Evolutionary conservation across 2,888 invertebrate genomes (phyloP).

Genomic region (Chorisops tibialis): DNA sequence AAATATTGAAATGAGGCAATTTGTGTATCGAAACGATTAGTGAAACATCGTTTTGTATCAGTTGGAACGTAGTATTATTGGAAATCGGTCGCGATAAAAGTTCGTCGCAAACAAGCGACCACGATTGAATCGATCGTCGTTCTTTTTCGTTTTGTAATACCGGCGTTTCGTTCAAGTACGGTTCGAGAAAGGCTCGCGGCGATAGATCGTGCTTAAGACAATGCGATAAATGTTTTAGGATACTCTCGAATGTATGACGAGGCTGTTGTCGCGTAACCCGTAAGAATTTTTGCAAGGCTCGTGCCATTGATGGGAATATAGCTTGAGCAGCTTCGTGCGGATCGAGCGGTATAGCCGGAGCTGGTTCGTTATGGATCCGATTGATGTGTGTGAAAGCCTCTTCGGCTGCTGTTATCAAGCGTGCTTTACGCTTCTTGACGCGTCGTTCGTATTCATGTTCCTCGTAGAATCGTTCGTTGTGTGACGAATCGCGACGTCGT

Average conservation of each 20-base stretch:
- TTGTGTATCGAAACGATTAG: conserved; percentile 80
- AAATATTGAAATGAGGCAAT: conserved; percentile 90
- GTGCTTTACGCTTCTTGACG: conserved; percentile 84
- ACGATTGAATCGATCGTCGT: conserved; percentile 78
- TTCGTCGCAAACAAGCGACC: conserved; percentile 94
- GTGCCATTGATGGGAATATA: conserved; percentile 94
- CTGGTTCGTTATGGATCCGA: conserved; percentile 67
- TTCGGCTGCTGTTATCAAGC: conserved; percentile 90
- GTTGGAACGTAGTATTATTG: conserved; percentile 82
- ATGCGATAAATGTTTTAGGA: conserved; percentile 82
- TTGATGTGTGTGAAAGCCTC: conserved; percentile 98
- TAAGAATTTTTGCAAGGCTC: conserved; percentile 93
- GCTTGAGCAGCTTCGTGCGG: conserved; percentile 96
- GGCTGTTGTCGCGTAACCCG: conserved; percentile 95
- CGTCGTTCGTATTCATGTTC: conserved; percentile 95
- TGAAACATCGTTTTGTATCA: conserved; percentile 90
- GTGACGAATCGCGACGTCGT: conserved; percentile 82
- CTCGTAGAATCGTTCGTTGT: conserved; percentile 97
- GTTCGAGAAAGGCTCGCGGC: conserved; percentile 91
- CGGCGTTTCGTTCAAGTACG: conserved; percentile 82
- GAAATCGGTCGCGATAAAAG: conserved; percentile 81
- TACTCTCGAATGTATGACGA: conserved; percentile 89
- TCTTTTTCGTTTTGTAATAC: conserved; percentile 84
- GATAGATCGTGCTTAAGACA: conserved; percentile 92
- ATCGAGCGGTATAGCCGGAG: conserved; percentile 83